Conservation (phyloP, 1,140 invertebrate genomes). For the Tigriopus japonicus region DNA sequence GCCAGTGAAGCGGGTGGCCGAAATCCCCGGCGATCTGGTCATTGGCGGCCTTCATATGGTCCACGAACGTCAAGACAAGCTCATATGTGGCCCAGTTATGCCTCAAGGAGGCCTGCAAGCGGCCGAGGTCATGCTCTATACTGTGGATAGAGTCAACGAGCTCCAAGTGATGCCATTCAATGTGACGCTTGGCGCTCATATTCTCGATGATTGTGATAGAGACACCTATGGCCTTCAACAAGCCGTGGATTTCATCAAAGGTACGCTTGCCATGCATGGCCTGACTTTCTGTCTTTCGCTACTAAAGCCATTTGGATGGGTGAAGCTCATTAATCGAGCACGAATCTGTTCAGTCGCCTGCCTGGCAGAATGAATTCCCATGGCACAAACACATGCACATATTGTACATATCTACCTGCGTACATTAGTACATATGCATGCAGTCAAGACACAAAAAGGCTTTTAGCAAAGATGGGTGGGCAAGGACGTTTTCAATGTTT, state of each 20-base stretch:
- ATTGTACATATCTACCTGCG: too few species aligned
- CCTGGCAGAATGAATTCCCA: too few species aligned
- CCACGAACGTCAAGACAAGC: constrained; percentile 62
- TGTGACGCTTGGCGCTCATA: constrained; percentile 61
- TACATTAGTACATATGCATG: too few species aligned
- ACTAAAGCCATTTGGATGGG: too few species aligned
- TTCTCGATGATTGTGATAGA: constrained; percentile 86
- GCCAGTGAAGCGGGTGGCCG: constrained; percentile 67
- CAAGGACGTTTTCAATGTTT: too few species aligned
- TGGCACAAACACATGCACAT: too few species aligned
- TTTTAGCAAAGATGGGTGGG: too few species aligned
- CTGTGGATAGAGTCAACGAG: constrained; percentile 59
- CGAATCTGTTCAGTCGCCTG: too few species aligned
- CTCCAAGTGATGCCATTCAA: constrained; percentile 42
- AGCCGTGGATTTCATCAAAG: constrained; percentile 92
- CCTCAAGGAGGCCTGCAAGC: constrained; percentile 75
- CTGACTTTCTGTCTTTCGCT: neutral
- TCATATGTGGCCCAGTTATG: constrained; percentile 73
- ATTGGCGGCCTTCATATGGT: constrained; percentile 88
- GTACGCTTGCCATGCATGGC: constrained; percentile 32
- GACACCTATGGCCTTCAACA: constrained; percentile 90
- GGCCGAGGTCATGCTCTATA: constrained; percentile 77
- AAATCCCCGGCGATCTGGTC: constrained; percentile 60
- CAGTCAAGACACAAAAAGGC: too few species aligned
- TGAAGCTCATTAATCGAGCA: too few species aligned